These are phyloP conservation scores for Amphipoea lucens DNA, from an alignment of 2,888 invertebrate species.

Conservation along the genomic window DNA sequence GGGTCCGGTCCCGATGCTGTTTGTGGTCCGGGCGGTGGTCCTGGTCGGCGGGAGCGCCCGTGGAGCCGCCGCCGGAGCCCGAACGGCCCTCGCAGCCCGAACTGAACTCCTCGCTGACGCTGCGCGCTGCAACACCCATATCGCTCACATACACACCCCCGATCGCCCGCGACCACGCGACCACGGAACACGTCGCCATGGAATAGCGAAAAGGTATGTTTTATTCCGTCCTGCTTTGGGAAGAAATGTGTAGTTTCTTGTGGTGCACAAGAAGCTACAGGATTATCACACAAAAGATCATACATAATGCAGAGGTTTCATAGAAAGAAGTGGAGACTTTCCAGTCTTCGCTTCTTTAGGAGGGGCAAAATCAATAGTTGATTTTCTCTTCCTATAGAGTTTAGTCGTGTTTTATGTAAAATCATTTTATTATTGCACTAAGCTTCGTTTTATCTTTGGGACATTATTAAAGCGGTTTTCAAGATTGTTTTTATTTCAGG, in stretches of 20 bases:
- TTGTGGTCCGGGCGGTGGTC: constrained; percentile 88
- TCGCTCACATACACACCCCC: constrained; percentile 84
- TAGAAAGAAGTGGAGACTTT: constrained; percentile 26
- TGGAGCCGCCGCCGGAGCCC: constrained; percentile 92
- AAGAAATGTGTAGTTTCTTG: constrained; percentile 56
- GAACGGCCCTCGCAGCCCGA: constrained; percentile 98
- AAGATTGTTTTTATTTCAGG: constrained; percentile 50
- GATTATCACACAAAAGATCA: constrained; percentile 48
- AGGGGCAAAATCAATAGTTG: constrained; percentile 34
- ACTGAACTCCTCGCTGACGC: constrained; percentile 99
- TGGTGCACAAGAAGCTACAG: constrained; percentile 48
- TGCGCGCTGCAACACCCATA: constrained; percentile 93
- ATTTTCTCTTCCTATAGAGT: constrained; percentile 20
- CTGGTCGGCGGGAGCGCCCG: constrained; percentile 87
- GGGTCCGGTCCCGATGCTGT: constrained; percentile 93
- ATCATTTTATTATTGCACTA: constrained; percentile 31
- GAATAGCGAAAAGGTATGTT: constrained; percentile 55
- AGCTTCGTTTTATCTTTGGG: constrained; percentile 35
- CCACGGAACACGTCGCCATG: constrained; percentile 46
- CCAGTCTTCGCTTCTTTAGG: constrained; percentile 23
- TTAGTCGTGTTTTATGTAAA: constrained; percentile 47
- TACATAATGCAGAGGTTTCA: constrained; percentile 11
- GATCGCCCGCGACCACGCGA: constrained; percentile 57
- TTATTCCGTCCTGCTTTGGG: constrained; percentile 51
- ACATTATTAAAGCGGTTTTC: constrained; percentile 60